phyloP scores from a whole-genome alignment of 2,797 vertebrate genomes.

The Hippopotamyrus pictus region DNA sequence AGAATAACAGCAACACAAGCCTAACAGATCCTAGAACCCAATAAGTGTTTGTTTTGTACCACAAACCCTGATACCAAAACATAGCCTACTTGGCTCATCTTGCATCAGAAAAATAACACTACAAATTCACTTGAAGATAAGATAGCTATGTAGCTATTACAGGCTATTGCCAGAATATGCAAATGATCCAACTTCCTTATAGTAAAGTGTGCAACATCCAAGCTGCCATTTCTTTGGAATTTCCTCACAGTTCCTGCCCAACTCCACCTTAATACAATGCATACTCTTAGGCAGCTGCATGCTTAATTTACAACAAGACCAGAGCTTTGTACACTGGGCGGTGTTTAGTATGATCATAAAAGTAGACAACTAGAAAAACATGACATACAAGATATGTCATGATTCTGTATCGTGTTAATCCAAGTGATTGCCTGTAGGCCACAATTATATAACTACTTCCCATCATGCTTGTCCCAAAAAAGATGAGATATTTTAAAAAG shows the following conservation, averaged over 20 bases:
- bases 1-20: neutral
- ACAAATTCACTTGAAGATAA: neutral
- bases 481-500: neutral
- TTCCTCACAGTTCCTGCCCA: neutral
- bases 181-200: neutral
- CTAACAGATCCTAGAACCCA: neutral
- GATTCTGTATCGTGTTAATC: neutral
- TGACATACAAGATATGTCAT: neutral
- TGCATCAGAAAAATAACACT: neutral
- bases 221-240: neutral
- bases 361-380: conserved; percentile 4
- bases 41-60: neutral
- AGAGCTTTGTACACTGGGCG: neutral
- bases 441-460: neutral
- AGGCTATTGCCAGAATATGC: neutral
- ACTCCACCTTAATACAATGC: neutral
- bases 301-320: neutral
- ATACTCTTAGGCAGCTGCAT: neutral
- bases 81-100: neutral
- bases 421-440: neutral
- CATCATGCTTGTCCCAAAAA: neutral
- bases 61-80: neutral
- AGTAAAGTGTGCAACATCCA: neutral
- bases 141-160: neutral
- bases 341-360: neutral